Percentiles rank a stretch among this genome's conserved stretches.
Evolutionary conservation across 2,113 vertebrate genomes (phyloP).

Genomic region (Phoxinus phoxinus): DNA sequence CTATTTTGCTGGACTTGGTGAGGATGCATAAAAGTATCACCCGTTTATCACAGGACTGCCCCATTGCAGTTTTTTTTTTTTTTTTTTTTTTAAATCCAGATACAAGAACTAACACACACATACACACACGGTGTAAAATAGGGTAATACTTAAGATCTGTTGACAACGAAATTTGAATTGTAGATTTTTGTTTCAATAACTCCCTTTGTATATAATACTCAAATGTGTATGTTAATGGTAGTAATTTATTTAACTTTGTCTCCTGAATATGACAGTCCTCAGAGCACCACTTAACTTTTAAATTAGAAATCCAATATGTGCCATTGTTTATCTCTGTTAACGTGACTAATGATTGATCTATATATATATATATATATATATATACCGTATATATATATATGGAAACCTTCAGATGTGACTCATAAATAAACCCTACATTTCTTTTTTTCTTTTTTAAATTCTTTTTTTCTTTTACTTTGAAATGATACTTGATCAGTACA

Average conservation of each 20-base stretch:
- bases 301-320: slow-evolving; percentile 78
- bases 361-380: slow-evolving; percentile 35
- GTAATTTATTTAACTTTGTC: slow-evolving; percentile 85
- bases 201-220: slow-evolving; percentile 81
- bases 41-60: slow-evolving; percentile 33
- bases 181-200: slow-evolving; percentile 78
- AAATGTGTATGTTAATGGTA: slow-evolving; percentile 83
- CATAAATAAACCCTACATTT: slow-evolving; percentile 66
- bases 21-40: slow-evolving; percentile 54
- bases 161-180: slow-evolving; percentile 71
- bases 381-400: too few relatives aligned
- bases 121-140: slow-evolving; percentile 71
- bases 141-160: slow-evolving; percentile 71
- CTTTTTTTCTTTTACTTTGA: neutral
- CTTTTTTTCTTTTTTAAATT: slow-evolving; percentile 30
- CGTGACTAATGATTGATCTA: slow-evolving; percentile 73
- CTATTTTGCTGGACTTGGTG: slow-evolving; percentile 55
- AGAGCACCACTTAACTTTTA: slow-evolving; percentile 74
- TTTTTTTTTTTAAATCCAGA: slow-evolving; percentile 43
- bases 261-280: slow-evolving; percentile 73
- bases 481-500: neutral
- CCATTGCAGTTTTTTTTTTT: neutral
- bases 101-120: slow-evolving; percentile 53
- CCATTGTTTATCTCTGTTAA: slow-evolving; percentile 82
- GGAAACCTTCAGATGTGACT: slow-evolving; percentile 56